Conservation (phyloP, 1,140 invertebrate species). For the Pygmarrhopalites habei region DNA sequence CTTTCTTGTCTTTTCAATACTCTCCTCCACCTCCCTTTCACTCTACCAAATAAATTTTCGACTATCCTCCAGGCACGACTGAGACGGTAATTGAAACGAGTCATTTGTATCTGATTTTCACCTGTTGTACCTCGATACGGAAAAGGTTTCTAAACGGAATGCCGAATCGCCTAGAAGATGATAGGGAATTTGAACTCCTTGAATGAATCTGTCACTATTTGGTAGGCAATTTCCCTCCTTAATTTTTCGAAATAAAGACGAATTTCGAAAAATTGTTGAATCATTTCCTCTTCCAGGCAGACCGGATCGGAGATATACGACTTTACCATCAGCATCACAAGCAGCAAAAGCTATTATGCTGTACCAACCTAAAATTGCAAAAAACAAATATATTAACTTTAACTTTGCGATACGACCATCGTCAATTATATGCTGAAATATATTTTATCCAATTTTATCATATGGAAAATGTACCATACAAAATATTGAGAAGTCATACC, state of each 20-base stretch:
- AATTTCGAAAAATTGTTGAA: no score
- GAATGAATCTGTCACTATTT: background rate
- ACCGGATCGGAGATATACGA: background rate
- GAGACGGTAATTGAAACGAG: background rate
- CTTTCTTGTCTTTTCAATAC: background rate
- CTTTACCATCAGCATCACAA: background rate
- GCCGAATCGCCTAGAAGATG: background rate
- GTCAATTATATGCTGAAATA: background rate
- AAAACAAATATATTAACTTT: background rate
- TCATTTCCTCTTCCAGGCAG: background rate
- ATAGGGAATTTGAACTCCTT: background rate
- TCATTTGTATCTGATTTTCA: background rate
- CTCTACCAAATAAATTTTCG: background rate
- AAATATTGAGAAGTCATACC: no score
- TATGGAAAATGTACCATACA: no score
- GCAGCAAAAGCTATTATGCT: background rate
- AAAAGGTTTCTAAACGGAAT: background rate
- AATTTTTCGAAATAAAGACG: no score
- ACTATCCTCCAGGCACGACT: background rate
- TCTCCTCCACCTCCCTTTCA: background rate
- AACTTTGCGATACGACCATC: background rate
- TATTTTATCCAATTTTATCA: no score
- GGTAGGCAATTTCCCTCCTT: background rate
- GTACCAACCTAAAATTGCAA: background rate
- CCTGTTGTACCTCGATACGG: background rate